phyloP scores from a whole-genome alignment of 1,140 invertebrate genomes.

The Trichonephila clavipes region DNA sequence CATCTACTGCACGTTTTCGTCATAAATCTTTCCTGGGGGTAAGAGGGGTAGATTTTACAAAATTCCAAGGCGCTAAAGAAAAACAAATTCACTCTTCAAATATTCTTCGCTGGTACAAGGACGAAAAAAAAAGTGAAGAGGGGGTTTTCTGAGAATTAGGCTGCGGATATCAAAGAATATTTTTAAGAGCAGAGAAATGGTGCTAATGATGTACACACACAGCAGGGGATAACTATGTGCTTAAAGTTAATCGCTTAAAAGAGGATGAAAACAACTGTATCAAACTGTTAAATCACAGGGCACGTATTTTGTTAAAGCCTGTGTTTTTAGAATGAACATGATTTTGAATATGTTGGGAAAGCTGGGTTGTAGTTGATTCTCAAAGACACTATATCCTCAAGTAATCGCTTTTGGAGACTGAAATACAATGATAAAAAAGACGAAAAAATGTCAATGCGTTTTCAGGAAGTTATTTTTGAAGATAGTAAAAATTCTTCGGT shows the following conservation, averaged over 20 bases:
- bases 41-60: constrained; percentile 22
- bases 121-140: constrained; percentile 20
- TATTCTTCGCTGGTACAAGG: constrained; percentile 38
- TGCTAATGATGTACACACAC: constrained; percentile 43
- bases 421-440: background rate
- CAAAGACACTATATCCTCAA: background rate
- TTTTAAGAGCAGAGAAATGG: background rate
- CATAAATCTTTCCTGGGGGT: constrained; percentile 61
- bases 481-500: too few relatives aligned
- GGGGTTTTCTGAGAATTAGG: background rate
- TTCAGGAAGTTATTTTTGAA: background rate
- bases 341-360: background rate
- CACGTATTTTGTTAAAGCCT: constrained; percentile 21
- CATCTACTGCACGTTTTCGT: constrained; percentile 68
- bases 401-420: background rate
- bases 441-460: background rate
- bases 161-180: constrained; percentile 46
- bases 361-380: background rate
- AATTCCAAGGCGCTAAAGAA: constrained; percentile 46
- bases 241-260: constrained; percentile 45
- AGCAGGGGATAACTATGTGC: constrained; percentile 30
- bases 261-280: constrained; percentile 53
- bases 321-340: constrained; percentile 19
- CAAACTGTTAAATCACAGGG: constrained; percentile 44
- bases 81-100: constrained; percentile 59